phyloP scores from a whole-genome alignment of 2,797 vertebrate species.

The Selene dorsalis region DNA sequence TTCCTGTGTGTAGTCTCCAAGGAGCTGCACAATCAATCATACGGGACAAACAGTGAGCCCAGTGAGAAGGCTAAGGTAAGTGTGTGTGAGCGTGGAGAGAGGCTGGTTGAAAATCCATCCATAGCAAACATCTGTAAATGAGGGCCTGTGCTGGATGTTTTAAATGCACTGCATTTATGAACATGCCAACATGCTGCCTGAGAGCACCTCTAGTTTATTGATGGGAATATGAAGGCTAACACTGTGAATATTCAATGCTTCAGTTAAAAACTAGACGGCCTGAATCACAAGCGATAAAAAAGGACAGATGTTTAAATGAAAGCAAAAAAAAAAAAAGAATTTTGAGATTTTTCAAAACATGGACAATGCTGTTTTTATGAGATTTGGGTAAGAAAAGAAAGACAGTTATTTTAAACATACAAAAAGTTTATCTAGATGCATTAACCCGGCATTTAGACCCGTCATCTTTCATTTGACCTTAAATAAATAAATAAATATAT shows the following conservation, averaged over 20 bases:
- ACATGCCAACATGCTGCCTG: constrained; percentile 33
- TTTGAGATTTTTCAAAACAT: background rate
- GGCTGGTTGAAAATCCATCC: constrained; percentile 38
- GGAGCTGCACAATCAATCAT: constrained; percentile 96
- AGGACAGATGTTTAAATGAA: background rate
- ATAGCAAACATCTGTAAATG: constrained; percentile 64
- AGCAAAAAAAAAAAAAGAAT: constrained; percentile 3
- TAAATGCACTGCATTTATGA: constrained; percentile 63
- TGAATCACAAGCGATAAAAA: background rate
- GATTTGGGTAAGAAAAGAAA: constrained; percentile 1
- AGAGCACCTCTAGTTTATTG: constrained; percentile 67
- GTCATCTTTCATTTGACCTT: constrained; percentile 22
- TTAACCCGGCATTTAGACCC: constrained; percentile 2
- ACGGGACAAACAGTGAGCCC: constrained; percentile 93
- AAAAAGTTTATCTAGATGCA: background rate
- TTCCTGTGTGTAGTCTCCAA: constrained; percentile 99
- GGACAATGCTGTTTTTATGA: background rate
- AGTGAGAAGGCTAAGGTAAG: constrained; percentile 99
- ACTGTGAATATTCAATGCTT: constrained; percentile 45
- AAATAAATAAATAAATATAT: background rate
- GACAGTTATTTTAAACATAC: background rate
- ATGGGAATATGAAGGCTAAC: constrained; percentile 63
- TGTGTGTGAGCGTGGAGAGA: constrained; percentile 24
- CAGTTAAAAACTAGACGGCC: constrained; percentile 19
- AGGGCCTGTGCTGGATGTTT: constrained; percentile 62